These are phyloP conservation scores for Drosophila melanocephala DNA, from an alignment of 2,888 invertebrate species.

Conservation along the genomic window DNA sequence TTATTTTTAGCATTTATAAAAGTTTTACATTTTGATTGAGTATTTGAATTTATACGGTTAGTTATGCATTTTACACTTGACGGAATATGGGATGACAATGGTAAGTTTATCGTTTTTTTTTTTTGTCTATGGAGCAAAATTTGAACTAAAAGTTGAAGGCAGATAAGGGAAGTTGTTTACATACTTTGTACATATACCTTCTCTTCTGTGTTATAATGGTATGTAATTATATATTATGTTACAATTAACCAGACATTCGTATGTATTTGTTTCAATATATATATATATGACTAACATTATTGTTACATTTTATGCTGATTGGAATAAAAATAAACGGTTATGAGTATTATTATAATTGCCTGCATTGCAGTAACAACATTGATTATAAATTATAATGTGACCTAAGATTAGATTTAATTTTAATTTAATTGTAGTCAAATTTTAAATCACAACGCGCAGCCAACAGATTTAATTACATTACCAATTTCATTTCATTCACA, in stretches of 20 bases:
- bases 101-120: constrained; percentile 17
- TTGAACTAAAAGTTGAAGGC: constrained; percentile 1
- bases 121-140: not conserved
- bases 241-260: constrained; percentile 15
- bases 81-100: constrained; percentile 14
- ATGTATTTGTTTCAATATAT: constrained; percentile 1
- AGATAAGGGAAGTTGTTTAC: not conserved
- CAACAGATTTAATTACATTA: constrained; percentile 53
- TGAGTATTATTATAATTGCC: constrained; percentile 25
- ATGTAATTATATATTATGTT: constrained; percentile 10
- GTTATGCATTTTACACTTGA: constrained; percentile 20
- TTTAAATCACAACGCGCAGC: constrained; percentile 47
- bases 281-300: constrained; percentile 36
- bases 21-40: constrained; percentile 23
- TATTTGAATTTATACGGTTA: constrained; percentile 25
- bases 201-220: not conserved
- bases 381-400: constrained; percentile 34
- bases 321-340: constrained; percentile 30
- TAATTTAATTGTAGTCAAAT: constrained; percentile 50
- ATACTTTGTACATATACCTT: constrained; percentile 2
- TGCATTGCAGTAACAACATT: constrained; percentile 45
- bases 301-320: constrained; percentile 42
- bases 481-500: constrained; percentile 20
- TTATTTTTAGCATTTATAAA: constrained; percentile 4
- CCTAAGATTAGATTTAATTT: constrained; percentile 48